These are phyloP conservation scores for Lerista edwardsae DNA, from an alignment of 2,797 vertebrate species.

Conservation along the genomic window DNA sequence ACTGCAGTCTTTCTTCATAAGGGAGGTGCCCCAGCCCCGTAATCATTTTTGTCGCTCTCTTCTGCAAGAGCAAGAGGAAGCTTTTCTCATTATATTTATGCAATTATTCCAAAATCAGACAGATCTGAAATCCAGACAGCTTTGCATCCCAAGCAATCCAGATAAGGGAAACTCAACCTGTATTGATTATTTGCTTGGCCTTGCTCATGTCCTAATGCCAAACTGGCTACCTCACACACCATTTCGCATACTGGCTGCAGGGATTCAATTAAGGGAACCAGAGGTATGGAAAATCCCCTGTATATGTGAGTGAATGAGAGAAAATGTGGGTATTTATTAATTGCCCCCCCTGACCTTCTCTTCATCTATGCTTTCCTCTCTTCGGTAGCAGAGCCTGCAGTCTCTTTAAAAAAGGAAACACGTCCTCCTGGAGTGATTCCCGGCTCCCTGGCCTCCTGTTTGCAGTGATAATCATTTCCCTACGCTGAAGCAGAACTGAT, in stretches of 20 bases:
- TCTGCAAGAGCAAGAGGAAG: too few species aligned
- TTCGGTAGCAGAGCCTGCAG: neutral
- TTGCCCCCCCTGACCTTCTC: neutral
- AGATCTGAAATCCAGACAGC: too few species aligned
- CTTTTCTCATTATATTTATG: too few species aligned
- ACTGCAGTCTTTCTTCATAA: too few species aligned
- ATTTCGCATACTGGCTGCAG: neutral
- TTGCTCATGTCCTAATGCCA: too few species aligned
- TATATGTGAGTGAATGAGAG: neutral
- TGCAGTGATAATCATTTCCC: slow-evolving; percentile 70
- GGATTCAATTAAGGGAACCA: neutral
- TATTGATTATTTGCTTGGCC: too few species aligned
- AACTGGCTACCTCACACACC: neutral
- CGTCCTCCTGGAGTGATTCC: neutral
- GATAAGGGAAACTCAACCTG: too few species aligned
- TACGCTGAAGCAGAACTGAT: slow-evolving; percentile 53
- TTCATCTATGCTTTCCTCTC: neutral
- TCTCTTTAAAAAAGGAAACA: slow-evolving; percentile 16
- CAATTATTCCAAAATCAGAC: too few species aligned
- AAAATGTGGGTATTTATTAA: neutral
- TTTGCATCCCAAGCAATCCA: too few species aligned
- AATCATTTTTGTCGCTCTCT: too few species aligned
- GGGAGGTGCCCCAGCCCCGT: too few species aligned
- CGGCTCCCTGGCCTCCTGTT: slow-evolving; percentile 33
- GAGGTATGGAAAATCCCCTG: neutral